Evolutionary conservation across 2,113 vertebrate genomes (phyloP).

Genomic region (Geothlypis trichas): DNA sequence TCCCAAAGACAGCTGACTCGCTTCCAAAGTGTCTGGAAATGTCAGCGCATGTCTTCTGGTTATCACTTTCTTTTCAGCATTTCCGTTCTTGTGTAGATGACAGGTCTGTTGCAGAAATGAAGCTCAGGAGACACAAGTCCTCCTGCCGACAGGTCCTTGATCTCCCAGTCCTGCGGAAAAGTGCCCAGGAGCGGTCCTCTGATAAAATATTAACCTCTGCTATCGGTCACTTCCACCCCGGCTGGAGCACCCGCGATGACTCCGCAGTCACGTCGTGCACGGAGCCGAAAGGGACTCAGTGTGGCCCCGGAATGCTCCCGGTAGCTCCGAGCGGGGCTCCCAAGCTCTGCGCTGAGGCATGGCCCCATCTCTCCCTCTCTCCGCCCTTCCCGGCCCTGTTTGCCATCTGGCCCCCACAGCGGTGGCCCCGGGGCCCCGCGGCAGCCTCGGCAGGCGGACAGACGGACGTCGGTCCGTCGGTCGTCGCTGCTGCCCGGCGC

Average conservation of each 20-base stretch:
- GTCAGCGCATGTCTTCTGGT: not conserved
- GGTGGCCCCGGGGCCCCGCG: not conserved
- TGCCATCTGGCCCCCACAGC: not conserved
- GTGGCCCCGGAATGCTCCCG: fast-evolving
- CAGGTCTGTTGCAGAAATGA: not conserved
- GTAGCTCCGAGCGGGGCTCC: not conserved
- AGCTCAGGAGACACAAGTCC: not conserved
- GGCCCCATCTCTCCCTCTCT: not conserved
- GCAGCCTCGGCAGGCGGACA: not conserved
- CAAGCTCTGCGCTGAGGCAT: not conserved
- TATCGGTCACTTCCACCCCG: not conserved
- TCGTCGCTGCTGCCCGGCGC: not conserved
- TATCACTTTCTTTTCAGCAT: not conserved
- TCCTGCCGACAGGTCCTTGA: not conserved
- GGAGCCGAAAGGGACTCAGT: fast-evolving
- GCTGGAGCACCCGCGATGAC: not conserved
- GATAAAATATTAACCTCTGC: fast-evolving
- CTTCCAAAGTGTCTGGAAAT: conserved; percentile 33
- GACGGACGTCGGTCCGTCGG: no score
- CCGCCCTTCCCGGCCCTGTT: not conserved
- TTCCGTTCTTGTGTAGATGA: not conserved
- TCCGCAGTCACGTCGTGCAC: not conserved
- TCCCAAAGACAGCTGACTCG: not conserved
- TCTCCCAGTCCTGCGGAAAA: not conserved
- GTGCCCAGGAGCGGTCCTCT: not conserved